Conservation (phyloP, 2,113 vertebrate species). For the Thamnophis sirtalis region DNA sequence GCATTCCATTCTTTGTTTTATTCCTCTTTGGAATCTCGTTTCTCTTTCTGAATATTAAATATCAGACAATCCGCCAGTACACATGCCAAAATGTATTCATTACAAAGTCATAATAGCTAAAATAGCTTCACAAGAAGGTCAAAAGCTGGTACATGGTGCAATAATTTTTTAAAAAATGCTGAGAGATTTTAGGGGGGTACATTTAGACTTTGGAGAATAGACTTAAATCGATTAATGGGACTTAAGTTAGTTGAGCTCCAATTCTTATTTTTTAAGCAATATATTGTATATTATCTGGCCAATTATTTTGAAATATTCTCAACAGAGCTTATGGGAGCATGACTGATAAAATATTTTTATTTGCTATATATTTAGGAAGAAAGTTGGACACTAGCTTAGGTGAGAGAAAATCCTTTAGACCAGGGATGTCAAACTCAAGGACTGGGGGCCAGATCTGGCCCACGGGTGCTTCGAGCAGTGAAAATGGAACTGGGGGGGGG, state of each 20-base stretch:
- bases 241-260: not conserved
- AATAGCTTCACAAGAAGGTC: slow-evolving; percentile 18
- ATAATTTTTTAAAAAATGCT: not conserved
- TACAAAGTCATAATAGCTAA: not conserved
- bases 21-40: not conserved
- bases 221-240: not conserved
- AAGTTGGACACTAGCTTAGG: not conserved
- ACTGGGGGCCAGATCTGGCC: no score
- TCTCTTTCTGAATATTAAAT: not conserved
- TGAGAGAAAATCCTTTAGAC: not conserved
- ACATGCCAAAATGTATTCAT: slow-evolving; percentile 13
- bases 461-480: no score
- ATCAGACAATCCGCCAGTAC: not conserved
- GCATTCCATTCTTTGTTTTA: not conserved
- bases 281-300: not conserved
- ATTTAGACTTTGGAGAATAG: not conserved
- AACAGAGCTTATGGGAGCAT: not conserved
- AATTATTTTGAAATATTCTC: not conserved
- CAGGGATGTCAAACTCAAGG: no score
- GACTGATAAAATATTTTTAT: not conserved
- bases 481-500: no score
- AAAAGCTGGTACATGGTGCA: not conserved
- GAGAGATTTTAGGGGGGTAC: not conserved
- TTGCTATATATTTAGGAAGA: not conserved
- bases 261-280: not conserved